Conservation (phyloP, 2,888 invertebrate species). For the Drosophila merina region DNA sequence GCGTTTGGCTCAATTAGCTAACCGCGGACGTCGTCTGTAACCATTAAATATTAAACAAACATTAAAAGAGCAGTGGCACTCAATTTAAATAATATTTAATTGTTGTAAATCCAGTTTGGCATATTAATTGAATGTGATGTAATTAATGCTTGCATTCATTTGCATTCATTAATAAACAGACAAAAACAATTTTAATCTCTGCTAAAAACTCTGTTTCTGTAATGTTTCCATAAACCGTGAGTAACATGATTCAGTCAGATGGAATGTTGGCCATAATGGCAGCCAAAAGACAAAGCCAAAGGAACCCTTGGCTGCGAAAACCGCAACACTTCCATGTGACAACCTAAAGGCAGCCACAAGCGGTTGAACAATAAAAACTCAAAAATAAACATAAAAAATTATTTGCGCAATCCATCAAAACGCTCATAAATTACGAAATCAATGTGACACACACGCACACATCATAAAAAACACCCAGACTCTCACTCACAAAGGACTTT, state of each 20-base stretch:
- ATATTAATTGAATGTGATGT: not conserved
- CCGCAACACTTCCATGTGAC: conserved; percentile 6
- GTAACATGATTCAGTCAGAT: conserved; percentile 18
- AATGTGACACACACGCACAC: conserved; percentile 45
- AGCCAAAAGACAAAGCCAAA: not conserved
- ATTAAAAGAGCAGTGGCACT: conserved; percentile 4
- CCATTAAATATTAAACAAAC: conserved; percentile 24
- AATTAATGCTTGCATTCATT: not conserved
- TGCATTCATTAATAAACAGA: not conserved
- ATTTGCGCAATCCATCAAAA: conserved; percentile 65
- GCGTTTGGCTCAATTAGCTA: conserved; percentile 27
- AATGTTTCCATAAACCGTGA: conserved; percentile 1
- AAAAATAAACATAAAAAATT: conserved; percentile 49
- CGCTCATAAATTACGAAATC: conserved; percentile 56
- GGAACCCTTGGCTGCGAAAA: conserved; percentile 3
- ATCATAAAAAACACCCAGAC: conserved; percentile 27
- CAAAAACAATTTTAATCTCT: not conserved
- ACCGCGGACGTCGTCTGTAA: conserved; percentile 5
- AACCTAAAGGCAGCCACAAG: conserved; percentile 30
- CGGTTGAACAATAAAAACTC: conserved; percentile 47
- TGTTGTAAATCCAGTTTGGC: not conserved
- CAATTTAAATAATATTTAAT: conserved; percentile 18
- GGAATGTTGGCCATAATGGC: conserved; percentile 19
- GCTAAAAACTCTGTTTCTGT: not conserved
- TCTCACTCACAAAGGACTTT: not conserved